Conservation (phyloP, 1,140 invertebrate genomes). For the Drosophila aff. region DNA sequence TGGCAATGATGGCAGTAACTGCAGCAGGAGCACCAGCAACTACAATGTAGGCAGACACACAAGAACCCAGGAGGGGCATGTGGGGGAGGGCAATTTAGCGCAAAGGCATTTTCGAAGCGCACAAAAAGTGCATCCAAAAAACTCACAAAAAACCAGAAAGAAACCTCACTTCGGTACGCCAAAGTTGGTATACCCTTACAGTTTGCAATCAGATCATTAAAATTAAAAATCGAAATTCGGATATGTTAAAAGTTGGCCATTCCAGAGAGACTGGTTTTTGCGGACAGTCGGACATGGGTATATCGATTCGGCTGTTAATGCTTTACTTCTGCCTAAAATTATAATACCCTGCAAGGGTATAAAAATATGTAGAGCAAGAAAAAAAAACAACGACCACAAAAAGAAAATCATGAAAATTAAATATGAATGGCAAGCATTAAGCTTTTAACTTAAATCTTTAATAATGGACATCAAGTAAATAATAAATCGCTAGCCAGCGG, state of each 20-base stretch:
- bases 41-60: slow-evolving; percentile 60
- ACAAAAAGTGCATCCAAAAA: slow-evolving; percentile 57
- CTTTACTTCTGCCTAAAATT: too few relatives aligned
- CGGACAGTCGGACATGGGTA: too few relatives aligned
- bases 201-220: too few relatives aligned
- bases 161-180: too few relatives aligned
- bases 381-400: slow-evolving; percentile 25
- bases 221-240: too few relatives aligned
- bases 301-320: too few relatives aligned
- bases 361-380: slow-evolving; percentile 24
- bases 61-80: too few relatives aligned
- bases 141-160: background rate
- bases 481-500: slow-evolving; percentile 20
- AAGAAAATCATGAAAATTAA: slow-evolving; percentile 56
- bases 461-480: slow-evolving; percentile 19
- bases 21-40: slow-evolving; percentile 21
- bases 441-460: slow-evolving; percentile 40
- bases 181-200: too few relatives aligned
- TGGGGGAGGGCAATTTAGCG: slow-evolving; percentile 58
- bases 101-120: slow-evolving; percentile 66
- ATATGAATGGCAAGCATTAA: slow-evolving; percentile 32
- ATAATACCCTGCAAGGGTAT: background rate
- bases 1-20: slow-evolving; percentile 35
- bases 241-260: too few relatives aligned
- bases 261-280: too few relatives aligned